phyloP scores from a whole-genome alignment of 2,888 invertebrate genomes.

The Syritta pipiens region DNA sequence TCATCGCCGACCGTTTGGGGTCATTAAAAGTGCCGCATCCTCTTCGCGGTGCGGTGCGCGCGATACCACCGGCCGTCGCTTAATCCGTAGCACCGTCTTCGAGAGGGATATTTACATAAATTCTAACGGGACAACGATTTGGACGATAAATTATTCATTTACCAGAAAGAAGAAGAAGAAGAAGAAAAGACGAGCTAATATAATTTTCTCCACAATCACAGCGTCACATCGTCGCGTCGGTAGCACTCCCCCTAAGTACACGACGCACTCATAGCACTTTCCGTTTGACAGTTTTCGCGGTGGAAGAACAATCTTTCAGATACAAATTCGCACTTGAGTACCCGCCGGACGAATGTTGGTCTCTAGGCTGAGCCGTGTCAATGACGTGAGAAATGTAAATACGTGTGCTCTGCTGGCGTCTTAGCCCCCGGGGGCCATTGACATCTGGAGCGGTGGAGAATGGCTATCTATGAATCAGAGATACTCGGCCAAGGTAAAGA shows the following conservation, averaged over 20 bases:
- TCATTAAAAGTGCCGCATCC: constrained; percentile 60
- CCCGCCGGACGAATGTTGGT: background rate
- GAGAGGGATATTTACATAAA: constrained; percentile 60
- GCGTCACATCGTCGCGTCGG: no score
- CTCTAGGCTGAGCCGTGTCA: background rate
- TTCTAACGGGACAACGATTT: constrained; percentile 58
- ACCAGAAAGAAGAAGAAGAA: constrained; percentile 16
- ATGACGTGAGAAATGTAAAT: background rate
- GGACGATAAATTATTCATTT: constrained; percentile 68
- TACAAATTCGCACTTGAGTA: no score
- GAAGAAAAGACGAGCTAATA: no score
- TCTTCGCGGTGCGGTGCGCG: no score
- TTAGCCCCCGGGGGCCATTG: background rate
- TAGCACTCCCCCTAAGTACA: no score
- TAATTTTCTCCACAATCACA: no score
- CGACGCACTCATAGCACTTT: background rate
- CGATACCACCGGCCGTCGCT: no score
- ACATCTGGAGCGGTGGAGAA: background rate
- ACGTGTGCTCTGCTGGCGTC: background rate
- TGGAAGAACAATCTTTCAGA: background rate
- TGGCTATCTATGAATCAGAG: background rate
- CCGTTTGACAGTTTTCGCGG: constrained; percentile 9
- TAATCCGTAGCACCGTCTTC: background rate
- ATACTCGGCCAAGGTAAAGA: no score
- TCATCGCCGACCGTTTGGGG: constrained; percentile 62